Evolutionary conservation across 2,797 vertebrate species (phyloP).

Genomic region (Sebastes trivittatus): DNA sequence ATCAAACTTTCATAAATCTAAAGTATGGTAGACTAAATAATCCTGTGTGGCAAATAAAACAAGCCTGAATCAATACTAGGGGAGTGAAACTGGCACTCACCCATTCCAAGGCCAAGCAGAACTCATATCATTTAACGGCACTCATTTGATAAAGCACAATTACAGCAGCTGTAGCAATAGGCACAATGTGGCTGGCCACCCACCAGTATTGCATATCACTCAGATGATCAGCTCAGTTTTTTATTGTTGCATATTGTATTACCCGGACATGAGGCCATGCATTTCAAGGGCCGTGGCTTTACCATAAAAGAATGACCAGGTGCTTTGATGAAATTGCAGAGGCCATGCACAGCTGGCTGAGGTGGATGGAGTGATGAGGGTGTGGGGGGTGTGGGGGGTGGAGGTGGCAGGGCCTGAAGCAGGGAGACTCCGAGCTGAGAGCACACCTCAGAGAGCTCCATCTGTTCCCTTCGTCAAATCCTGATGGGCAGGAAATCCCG

Average conservation of each 20-base stretch:
- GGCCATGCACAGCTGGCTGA: conserved; percentile 66
- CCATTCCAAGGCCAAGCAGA: conserved; percentile 20
- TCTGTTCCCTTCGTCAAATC: conserved; percentile 75
- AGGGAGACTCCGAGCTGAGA: conserved; percentile 46
- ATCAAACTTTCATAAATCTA: conserved; percentile 3
- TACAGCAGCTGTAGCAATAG: conserved; percentile 46
- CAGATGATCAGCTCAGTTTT: conserved; percentile 47
- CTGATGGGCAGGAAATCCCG: conserved; percentile 63
- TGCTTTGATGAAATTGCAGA: conserved; percentile 74
- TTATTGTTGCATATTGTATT: conserved; percentile 47
- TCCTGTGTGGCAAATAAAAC: conserved; percentile 22
- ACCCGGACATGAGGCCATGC: conserved; percentile 14
- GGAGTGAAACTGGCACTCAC: conserved; percentile 33
- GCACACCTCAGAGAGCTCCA: conserved; percentile 75
- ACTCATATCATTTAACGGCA: conserved; percentile 57
- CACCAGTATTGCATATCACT: conserved; percentile 47
- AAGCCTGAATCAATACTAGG: conserved; percentile 35
- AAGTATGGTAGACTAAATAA: conserved; percentile 6
- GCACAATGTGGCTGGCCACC: conserved; percentile 21
- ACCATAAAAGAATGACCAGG: conserved; percentile 50
- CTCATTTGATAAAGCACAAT: conserved; percentile 65
- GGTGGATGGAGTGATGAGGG: conserved; percentile 10
- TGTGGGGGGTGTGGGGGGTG: background rate
- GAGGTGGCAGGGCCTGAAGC: conserved; percentile 8
- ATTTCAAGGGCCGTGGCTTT: conserved; percentile 44